These are phyloP conservation scores for Sphecodes monilicornis DNA, from an alignment of 2,888 invertebrate species.

Conservation along the genomic window DNA sequence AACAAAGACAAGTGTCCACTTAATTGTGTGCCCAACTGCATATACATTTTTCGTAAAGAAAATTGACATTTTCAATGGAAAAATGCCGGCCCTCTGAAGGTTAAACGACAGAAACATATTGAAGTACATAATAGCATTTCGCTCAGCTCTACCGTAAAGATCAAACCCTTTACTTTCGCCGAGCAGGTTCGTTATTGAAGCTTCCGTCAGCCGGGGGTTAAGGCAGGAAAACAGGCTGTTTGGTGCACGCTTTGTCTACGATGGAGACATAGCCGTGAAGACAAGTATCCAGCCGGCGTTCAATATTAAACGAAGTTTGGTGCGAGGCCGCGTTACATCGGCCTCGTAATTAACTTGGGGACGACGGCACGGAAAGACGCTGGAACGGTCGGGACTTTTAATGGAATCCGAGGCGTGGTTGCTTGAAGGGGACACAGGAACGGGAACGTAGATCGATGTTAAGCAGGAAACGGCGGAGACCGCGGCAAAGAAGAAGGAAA, in stretches of 20 bases:
- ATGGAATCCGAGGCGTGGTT: constrained; percentile 24
- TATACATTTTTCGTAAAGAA: neutral
- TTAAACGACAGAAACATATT: neutral
- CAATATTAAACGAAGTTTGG: constrained; percentile 25
- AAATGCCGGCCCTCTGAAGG: neutral
- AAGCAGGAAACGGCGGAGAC: constrained; percentile 24
- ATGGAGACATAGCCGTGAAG: neutral
- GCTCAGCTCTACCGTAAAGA: neutral
- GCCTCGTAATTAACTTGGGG: constrained; percentile 13
- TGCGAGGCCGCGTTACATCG: constrained; percentile 2
- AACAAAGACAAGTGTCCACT: no score
- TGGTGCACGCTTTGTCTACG: neutral
- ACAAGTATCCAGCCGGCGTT: constrained; percentile 6
- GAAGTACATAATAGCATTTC: neutral
- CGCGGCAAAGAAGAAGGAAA: constrained; percentile 37
- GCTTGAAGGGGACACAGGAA: neutral
- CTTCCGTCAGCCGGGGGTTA: neutral
- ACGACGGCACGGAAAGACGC: neutral
- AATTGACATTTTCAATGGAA: neutral
- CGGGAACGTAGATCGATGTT: constrained; percentile 24
- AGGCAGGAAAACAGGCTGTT: neutral
- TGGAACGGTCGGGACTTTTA: constrained; percentile 13
- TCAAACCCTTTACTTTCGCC: neutral
- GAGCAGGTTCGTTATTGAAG: neutral
- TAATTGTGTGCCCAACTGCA: no score